Percentiles rank a stretch among this genome's conserved stretches.
These are phyloP conservation scores for Drosophila lacertosa DNA, from an alignment of 1,140 invertebrate genomes.

Conservation along the genomic window DNA sequence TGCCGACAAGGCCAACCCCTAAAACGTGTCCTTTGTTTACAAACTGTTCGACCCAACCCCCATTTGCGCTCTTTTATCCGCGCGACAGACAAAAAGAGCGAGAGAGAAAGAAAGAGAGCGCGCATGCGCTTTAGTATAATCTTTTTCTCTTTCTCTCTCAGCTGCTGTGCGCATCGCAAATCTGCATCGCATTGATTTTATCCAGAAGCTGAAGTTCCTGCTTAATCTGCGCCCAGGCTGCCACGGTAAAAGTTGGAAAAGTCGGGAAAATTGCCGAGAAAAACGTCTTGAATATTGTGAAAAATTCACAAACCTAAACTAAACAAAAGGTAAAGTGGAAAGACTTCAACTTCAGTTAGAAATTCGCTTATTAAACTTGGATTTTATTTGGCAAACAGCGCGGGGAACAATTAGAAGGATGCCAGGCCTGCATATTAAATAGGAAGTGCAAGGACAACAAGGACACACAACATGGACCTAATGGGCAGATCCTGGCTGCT, in stretches of 20 bases:
- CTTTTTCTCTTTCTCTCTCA: conserved; percentile 1
- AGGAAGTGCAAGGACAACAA: conserved; percentile 35
- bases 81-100: conserved; percentile 15
- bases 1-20: conserved; percentile 46
- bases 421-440: conserved; percentile 44
- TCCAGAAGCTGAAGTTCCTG: conserved; percentile 70
- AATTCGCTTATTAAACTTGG: neutral
- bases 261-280: conserved; percentile 34
- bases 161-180: conserved; percentile 70
- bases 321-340: conserved; percentile 37
- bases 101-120: neutral
- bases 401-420: conserved; percentile 49
- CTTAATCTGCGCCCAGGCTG: conserved; percentile 79
- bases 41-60: conserved; percentile 40
- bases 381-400: conserved; percentile 41
- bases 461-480: conserved; percentile 45
- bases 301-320: conserved; percentile 7
- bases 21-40: conserved; percentile 63
- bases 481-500: conserved; percentile 53
- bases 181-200: conserved; percentile 74
- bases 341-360: neutral
- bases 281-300: conserved; percentile 40
- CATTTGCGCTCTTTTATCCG: neutral
- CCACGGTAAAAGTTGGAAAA: conserved; percentile 56
- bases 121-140: conserved; percentile 3